Evolutionary conservation across 2,797 vertebrate genomes (phyloP).

Genomic region (Tiaroga cobitis): DNA sequence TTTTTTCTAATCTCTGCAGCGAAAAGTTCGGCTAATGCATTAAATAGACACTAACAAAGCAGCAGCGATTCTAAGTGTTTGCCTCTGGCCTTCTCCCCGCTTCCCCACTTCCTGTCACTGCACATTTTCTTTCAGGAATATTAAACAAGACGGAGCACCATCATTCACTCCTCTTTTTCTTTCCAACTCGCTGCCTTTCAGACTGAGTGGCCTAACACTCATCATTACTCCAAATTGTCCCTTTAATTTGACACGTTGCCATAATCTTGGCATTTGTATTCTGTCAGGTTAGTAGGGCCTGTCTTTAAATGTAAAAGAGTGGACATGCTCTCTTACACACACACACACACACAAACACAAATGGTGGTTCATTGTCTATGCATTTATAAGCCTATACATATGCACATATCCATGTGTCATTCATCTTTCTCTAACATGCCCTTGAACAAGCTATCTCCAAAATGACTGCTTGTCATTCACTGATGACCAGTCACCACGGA

Average conservation of each 20-base stretch:
- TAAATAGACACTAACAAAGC: slow-evolving; percentile 68
- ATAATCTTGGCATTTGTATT: slow-evolving; percentile 51
- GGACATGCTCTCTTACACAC: not conserved
- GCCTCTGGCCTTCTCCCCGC: slow-evolving; percentile 17
- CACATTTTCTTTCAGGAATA: slow-evolving; percentile 59
- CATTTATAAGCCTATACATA: not conserved
- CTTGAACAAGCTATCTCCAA: not conserved
- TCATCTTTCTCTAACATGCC: not conserved
- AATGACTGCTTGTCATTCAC: slow-evolving; percentile 15
- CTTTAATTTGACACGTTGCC: slow-evolving; percentile 62
- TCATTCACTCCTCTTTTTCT: slow-evolving; percentile 62
- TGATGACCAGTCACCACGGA: slow-evolving; percentile 33
- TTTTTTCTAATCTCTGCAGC: slow-evolving; percentile 66
- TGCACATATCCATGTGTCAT: not conserved
- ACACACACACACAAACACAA: not conserved
- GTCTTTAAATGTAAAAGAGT: slow-evolving; percentile 42
- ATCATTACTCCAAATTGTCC: slow-evolving; percentile 59
- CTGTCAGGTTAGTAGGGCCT: slow-evolving; percentile 47
- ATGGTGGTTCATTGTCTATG: slow-evolving; percentile 1
- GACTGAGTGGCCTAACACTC: slow-evolving; percentile 57
- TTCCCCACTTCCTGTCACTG: slow-evolving; percentile 40
- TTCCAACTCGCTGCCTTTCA: slow-evolving; percentile 55
- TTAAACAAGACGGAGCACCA: slow-evolving; percentile 61
- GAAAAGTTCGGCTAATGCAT: slow-evolving; percentile 73
- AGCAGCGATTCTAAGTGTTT: slow-evolving; percentile 41